Evolutionary conservation across 2,888 invertebrate species (phyloP), one percentile per base, ranked within the genome.

Genomic region (Clunio marinus): DNA sequence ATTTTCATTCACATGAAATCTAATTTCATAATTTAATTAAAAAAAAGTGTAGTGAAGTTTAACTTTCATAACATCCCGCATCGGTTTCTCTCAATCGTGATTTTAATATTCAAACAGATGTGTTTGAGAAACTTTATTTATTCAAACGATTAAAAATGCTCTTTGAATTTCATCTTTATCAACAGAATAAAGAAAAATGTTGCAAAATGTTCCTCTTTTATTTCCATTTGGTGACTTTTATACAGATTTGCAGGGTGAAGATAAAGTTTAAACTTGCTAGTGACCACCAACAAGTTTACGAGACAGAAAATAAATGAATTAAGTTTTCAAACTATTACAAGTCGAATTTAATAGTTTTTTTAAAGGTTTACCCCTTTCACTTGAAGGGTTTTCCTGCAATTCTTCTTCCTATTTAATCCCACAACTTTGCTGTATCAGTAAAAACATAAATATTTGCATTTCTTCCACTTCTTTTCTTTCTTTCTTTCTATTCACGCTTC

Each of bases 91-190:
- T 15, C 41, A 10, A 32, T 10, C 41, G n/a, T 5, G 41, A 3
- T 41, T 15, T 20, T 20, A n/a, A 51, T 20, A 17, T 51, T 7
- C 22, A 17, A 37, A 28, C 63, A 63, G 63, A 63, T 63, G 63
- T 46, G 27, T 46, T 27, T 45, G 45, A 45, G 37, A 45, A 2
- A 51, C 22, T 51, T 27, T 63, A 63, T 63, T 63, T 63, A 63
- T 63, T 63, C 45, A 63, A 63, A 63, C 63, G 63, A 63, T 63
- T 63, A 63, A 63, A 63, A 45, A 63, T 63, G 63, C 63, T 63
- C 63, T 63, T 63, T 63, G 63, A 46, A 15, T 46, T 63, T 13
- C 3, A 28, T 17, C 24, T 8, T 20, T 46, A 27, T 45, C 45
- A n/a, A 37, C 13, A 13, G 37, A 51, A 51, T 20, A 51, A 51